These are phyloP conservation scores for Pseudochaenichthys georgianus DNA, from an alignment of 2,797 vertebrate species.

Conservation along the genomic window DNA sequence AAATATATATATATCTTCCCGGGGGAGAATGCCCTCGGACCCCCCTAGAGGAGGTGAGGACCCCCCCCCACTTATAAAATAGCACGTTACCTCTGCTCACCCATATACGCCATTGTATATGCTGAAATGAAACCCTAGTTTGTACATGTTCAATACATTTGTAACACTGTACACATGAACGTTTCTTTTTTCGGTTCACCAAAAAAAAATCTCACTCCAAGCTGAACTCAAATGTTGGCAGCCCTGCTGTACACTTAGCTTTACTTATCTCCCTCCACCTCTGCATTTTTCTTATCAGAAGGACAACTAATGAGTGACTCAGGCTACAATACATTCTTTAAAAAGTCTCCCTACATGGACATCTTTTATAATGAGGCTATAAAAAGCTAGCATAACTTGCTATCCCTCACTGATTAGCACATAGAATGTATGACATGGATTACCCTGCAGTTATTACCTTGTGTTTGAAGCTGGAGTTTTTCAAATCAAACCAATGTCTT, in stretches of 20 bases:
- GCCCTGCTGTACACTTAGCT: not conserved
- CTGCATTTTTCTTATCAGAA: slow-evolving; percentile 6
- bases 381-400: not conserved
- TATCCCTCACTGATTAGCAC: not conserved
- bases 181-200: no score
- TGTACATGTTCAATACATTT: no score
- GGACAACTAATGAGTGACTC: not conserved
- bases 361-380: slow-evolving; percentile 17
- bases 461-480: not conserved
- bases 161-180: no score
- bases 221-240: no score
- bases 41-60: no score
- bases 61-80: no score
- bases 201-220: no score
- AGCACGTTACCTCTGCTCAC: no score
- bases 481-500: not conserved
- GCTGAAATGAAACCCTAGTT: no score
- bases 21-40: no score
- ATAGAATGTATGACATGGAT: not conserved
- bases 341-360: not conserved
- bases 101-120: no score
- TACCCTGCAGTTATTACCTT: not conserved
- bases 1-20: no score
- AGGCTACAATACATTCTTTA: slow-evolving; percentile 13
- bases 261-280: not conserved